Evolutionary conservation across 2,797 vertebrate species (phyloP).

Genomic region (Alosa sapidissima): DNA sequence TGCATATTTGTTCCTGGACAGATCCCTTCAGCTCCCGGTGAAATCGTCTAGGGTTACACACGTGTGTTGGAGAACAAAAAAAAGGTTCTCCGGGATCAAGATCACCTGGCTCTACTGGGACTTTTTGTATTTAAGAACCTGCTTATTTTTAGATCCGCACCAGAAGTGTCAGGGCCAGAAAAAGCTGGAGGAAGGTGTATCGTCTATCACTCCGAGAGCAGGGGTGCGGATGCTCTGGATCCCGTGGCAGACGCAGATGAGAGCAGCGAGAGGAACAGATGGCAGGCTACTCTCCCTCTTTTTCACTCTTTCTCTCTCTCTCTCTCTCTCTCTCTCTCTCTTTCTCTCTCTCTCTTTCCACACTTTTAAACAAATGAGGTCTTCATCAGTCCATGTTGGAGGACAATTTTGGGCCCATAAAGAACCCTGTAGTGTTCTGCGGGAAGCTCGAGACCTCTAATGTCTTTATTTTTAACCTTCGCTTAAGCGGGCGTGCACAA

Average conservation of each 20-base stretch:
- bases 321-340: not conserved
- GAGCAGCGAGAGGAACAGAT: conserved; percentile 12
- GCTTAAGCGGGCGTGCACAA: not conserved
- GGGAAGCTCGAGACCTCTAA: not conserved
- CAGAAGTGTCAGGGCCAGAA: not conserved
- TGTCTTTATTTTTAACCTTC: conserved; percentile 26
- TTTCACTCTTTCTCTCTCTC: not conserved
- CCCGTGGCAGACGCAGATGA: conserved; percentile 6
- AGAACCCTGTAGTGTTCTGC: not conserved
- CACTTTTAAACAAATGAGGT: conserved; percentile 19
- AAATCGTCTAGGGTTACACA: not conserved
- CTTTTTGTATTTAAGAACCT: not conserved
- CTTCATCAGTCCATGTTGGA: conserved; percentile 14
- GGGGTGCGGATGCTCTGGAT: not conserved
- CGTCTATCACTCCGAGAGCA: conserved; percentile 17
- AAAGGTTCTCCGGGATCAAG: not conserved
- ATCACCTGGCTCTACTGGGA: not conserved
- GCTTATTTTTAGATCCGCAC: conserved; percentile 3
- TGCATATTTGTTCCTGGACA: not conserved
- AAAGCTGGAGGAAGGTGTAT: conserved; percentile 4
- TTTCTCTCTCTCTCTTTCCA: not conserved
- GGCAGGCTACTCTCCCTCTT: not conserved
- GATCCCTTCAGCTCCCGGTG: not conserved
- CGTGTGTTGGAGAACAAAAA: not conserved
- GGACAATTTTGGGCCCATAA: conserved; percentile 15